These are phyloP conservation scores for Gila robusta DNA, from an alignment of 2,797 vertebrate species.

Conservation along the genomic window DNA sequence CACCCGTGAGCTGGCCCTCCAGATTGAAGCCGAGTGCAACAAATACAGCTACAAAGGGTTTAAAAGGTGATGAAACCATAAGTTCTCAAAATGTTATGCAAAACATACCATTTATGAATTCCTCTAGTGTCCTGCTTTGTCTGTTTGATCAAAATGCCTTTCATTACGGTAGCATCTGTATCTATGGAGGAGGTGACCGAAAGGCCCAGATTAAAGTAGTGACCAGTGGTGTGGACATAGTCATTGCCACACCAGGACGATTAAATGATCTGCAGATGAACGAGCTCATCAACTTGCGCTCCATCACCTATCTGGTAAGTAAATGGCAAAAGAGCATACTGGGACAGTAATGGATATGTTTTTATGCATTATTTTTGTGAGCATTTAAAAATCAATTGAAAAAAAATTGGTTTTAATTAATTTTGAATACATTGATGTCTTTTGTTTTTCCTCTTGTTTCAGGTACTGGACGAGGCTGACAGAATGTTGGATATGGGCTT, in stretches of 20 bases:
- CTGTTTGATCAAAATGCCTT: background rate
- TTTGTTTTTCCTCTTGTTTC: background rate
- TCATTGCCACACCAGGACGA: conserved; percentile 96
- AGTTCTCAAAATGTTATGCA: background rate
- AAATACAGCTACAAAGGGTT: conserved; percentile 93
- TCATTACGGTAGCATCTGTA: conserved; percentile 83
- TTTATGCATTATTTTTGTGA: background rate
- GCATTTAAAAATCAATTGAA: background rate
- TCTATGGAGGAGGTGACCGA: conserved; percentile 94
- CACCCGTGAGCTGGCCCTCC: conserved; percentile 94
- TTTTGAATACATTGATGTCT: background rate
- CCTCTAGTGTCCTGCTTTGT: background rate
- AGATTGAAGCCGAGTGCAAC: conserved; percentile 90
- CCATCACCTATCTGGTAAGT: conserved; percentile 91
- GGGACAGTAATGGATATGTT: background rate
- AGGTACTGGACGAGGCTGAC: conserved; percentile 98
- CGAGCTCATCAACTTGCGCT: conserved; percentile 86
- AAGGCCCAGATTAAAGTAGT: conserved; percentile 85
- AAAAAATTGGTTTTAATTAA: background rate
- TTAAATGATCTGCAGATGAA: conserved; percentile 97
- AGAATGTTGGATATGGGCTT: conserved; percentile 99
- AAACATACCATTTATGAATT: background rate
- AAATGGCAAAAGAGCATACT: background rate
- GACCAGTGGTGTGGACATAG: conserved; percentile 90
- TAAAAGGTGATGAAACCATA: conserved; percentile 81